Evolutionary conservation across 2,797 vertebrate species (phyloP), one percentile per base, ranked within the genome.

Genomic region (Acestrorhynchus altus): DNA sequence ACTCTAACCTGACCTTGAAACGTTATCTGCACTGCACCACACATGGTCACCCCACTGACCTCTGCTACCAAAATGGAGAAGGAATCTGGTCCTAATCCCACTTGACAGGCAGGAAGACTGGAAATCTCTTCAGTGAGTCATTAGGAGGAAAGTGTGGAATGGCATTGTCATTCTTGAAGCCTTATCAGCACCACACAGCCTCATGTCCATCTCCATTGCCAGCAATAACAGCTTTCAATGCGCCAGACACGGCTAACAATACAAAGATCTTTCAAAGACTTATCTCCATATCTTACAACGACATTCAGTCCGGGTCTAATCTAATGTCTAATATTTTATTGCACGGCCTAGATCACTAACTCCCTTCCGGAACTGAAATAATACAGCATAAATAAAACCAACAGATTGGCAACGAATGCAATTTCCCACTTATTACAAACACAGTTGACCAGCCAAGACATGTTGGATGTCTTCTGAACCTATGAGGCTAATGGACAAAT

Each of bases 131-230:
- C 46, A 52, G 47, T 7, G 24, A 47, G 22, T 64, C 76, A 78
- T 81, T 84, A 79, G 72, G 75, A 72, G 73, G 72, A 60, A 79
- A 67, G 66, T 60, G 54, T 10, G n/a, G 82, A 73, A 75, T 20
- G 12, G 66, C 57, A 42, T 12, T 66, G 42, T 69, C 66, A 80
- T 77, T 75, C 74, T 79, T 63, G 8, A 64, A 64, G 63, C 49
- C 77, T 81, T 80, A 80, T 85, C 81, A 74, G 44, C 46, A n/a
- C 4, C 44, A 69, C 39, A 47, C 80, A 57, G 44, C 26, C n/a
- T 71, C 56, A 31, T 4, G 42, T 57, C 31, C 8, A 4, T 61
- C 31, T 76, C 73, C 71, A 28, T 59, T 22, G 42, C 44, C 67
- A 61, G 65, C 73, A 71, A 15, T 46, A 20, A 65, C 42, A 13